Evolutionary conservation across 2,797 vertebrate genomes (phyloP).

Genomic region (Sebastes miniatus): DNA sequence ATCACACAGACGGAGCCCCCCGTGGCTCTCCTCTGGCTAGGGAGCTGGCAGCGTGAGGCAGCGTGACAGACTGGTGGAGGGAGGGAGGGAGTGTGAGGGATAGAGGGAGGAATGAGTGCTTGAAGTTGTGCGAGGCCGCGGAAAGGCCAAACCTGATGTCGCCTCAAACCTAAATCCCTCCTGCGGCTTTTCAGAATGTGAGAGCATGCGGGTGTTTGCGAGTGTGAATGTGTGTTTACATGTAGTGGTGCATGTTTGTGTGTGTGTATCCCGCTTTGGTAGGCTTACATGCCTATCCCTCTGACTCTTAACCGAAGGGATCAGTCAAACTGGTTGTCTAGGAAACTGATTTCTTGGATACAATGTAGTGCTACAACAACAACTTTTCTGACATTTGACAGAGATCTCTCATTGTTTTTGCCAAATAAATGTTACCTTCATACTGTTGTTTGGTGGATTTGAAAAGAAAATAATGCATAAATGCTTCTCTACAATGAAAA

Average conservation of each 20-base stretch:
- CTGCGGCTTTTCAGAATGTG: neutral
- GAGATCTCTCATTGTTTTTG: neutral
- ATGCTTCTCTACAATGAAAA: neutral
- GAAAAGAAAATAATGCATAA: neutral
- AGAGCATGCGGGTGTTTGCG: neutral
- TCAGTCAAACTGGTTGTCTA: slow-evolving; percentile 42
- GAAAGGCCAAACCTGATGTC: slow-evolving; percentile 32
- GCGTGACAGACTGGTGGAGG: slow-evolving; percentile 21
- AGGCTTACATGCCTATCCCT: slow-evolving; percentile 22
- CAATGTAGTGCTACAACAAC: neutral
- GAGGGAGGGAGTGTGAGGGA: neutral
- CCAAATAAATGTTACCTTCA: neutral
- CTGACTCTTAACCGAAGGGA: slow-evolving; percentile 45
- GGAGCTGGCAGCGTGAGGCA: slow-evolving; percentile 31
- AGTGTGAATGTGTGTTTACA: slow-evolving; percentile 21
- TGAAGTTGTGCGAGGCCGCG: slow-evolving; percentile 11
- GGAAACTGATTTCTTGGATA: slow-evolving; percentile 22
- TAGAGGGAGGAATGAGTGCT: neutral
- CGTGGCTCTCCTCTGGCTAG: slow-evolving; percentile 21
- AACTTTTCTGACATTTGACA: neutral
- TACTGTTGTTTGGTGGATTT: neutral
- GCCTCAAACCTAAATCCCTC: slow-evolving; percentile 38
- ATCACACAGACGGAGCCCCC: slow-evolving; percentile 33
- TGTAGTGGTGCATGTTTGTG: neutral
- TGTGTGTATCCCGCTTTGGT: neutral